Evolutionary conservation across 2,113 vertebrate species (phyloP).

Genomic region (Halichoerus grypus): DNA sequence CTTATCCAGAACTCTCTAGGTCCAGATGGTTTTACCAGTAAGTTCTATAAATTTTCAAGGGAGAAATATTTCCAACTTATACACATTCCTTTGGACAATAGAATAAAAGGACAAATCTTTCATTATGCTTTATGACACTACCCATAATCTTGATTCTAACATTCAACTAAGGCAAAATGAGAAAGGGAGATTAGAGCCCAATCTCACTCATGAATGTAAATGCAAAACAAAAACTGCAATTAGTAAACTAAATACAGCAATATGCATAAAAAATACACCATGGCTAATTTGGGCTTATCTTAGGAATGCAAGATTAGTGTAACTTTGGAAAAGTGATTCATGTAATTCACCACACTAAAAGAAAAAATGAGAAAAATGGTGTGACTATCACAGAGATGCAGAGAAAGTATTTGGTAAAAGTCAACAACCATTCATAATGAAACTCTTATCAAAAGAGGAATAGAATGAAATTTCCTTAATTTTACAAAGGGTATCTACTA

Average conservation of each 20-base stretch:
- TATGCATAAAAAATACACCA: not conserved
- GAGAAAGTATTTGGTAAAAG: not conserved
- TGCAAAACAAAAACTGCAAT: slow-evolving; percentile 35
- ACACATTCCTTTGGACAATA: not conserved
- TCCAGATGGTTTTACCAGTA: slow-evolving; percentile 9
- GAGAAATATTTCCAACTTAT: slow-evolving; percentile 14
- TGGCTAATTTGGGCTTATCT: slow-evolving; percentile 48
- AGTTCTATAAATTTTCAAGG: slow-evolving; percentile 27
- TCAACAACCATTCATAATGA: slow-evolving; percentile 22
- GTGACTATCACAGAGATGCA: not conserved
- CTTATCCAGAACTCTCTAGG: not conserved
- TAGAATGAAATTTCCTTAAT: not conserved
- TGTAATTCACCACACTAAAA: slow-evolving; percentile 19
- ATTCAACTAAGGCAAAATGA: slow-evolving; percentile 29
- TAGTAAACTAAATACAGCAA: slow-evolving; percentile 19
- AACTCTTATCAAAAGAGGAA: not conserved
- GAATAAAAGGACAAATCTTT: not conserved
- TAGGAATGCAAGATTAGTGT: slow-evolving; percentile 9
- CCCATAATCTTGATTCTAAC: not conserved
- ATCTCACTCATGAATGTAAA: slow-evolving; percentile 16
- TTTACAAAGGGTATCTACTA: not conserved
- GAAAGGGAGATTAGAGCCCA: slow-evolving; percentile 18
- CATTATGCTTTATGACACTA: not conserved
- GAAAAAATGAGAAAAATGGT: not conserved
- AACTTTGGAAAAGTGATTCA: slow-evolving; percentile 15